These are phyloP conservation scores for Drosophila meridionalis DNA, from an alignment of 2,888 invertebrate species.

Conservation along the genomic window DNA sequence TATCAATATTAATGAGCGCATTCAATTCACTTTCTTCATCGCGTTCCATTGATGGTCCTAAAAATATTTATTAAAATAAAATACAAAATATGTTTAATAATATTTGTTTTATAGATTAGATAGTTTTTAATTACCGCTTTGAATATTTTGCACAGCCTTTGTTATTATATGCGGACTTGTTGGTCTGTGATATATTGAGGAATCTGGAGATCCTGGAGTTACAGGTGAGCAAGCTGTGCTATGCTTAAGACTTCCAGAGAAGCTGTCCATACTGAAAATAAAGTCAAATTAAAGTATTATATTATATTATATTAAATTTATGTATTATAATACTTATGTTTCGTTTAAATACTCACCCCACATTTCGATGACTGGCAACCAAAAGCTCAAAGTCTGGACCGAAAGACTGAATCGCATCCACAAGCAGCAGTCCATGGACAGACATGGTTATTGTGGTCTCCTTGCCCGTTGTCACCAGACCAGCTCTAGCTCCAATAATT, in stretches of 20 bases:
- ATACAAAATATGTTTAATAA: background rate
- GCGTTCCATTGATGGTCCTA: conserved; percentile 30
- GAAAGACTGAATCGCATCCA: conserved; percentile 97
- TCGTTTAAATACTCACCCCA: conserved; percentile 87
- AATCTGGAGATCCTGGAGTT: conserved; percentile 91
- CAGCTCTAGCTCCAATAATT: conserved; percentile 93
- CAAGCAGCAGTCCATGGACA: conserved; percentile 95
- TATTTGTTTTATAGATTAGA: background rate
- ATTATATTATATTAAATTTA: background rate
- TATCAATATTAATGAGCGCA: conserved; percentile 92
- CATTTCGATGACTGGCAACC: conserved; percentile 97
- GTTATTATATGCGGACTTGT: conserved; percentile 87
- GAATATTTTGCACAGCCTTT: conserved; percentile 86
- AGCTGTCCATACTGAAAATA: conserved; percentile 92
- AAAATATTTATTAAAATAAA: background rate
- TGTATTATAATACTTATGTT: background rate
- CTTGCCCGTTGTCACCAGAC: conserved; percentile 90
- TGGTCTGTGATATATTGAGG: conserved; percentile 83
- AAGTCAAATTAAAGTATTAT: background rate
- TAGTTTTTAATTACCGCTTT: conserved; percentile 75
- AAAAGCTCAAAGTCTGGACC: conserved; percentile 97
- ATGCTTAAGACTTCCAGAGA: conserved; percentile 95
- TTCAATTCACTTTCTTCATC: conserved; percentile 87
- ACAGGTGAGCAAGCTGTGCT: conserved; percentile 96
- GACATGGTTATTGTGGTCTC: conserved; percentile 93